A percentile compares a stretch with the other conserved stretches of the same genome.
Conservation (phyloP, 2,113 vertebrate species). For the Ploceus nigricollis region DNA sequence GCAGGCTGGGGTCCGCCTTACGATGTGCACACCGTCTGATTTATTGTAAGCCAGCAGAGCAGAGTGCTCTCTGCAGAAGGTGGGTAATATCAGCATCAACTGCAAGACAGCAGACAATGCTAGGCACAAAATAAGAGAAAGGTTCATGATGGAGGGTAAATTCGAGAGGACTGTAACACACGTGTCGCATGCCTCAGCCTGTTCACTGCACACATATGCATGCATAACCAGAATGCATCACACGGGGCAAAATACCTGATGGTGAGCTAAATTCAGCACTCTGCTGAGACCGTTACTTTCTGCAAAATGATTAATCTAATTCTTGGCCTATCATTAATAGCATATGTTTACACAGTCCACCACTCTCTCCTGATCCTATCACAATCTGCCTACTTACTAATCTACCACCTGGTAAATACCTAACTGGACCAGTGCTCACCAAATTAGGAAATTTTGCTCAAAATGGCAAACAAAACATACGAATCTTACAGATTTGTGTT, state of each 20-base stretch:
- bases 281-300: not conserved
- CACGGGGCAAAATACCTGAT: not conserved
- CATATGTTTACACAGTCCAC: not conserved
- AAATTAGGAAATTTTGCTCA: not conserved
- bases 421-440: not conserved
- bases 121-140: not conserved
- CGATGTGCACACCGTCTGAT: accelerated
- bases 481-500: not conserved
- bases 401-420: not conserved
- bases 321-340: not conserved
- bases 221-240: not conserved
- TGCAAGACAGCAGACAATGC: not conserved
- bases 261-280: not conserved
- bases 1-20: not conserved
- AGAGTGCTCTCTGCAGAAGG: not conserved
- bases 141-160: not conserved
- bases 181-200: not conserved
- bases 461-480: not conserved
- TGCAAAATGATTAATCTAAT: not conserved
- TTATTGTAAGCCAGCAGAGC: not conserved
- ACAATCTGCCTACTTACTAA: not conserved
- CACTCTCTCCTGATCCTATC: not conserved
- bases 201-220: not conserved
- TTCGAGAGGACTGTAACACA: not conserved
- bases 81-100: not conserved